phyloP scores from a whole-genome alignment of 2,888 invertebrate genomes.

The Elysia crispata region DNA sequence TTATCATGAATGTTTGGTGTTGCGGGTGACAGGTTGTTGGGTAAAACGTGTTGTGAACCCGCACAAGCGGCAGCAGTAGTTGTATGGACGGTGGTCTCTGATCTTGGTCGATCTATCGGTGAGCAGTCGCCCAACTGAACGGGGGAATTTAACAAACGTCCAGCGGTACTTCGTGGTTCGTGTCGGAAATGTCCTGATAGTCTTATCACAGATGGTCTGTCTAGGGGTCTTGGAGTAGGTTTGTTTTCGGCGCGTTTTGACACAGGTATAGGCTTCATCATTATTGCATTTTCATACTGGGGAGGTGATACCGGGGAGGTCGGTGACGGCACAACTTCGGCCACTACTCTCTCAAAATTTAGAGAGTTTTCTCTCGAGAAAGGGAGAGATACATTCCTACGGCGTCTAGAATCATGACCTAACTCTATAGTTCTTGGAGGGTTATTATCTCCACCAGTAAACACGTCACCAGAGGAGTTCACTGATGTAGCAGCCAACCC shows the following conservation, averaged over 20 bases:
- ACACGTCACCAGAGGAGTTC: neutral
- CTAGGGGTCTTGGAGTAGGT: neutral
- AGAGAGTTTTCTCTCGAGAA: neutral
- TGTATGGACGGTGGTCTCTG: too few relatives aligned
- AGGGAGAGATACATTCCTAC: neutral
- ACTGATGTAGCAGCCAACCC: neutral
- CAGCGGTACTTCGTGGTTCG: neutral
- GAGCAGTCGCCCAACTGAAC: too few relatives aligned
- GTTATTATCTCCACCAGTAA: neutral
- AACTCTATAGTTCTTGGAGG: neutral
- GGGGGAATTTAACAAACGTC: too few relatives aligned
- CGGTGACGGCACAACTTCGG: neutral
- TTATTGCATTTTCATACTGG: slow-evolving; percentile 43
- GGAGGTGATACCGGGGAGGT: slow-evolving; percentile 32
- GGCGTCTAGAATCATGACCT: neutral
- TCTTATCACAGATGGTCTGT: neutral
- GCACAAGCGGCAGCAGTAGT: too few relatives aligned
- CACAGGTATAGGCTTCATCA: slow-evolving; percentile 27
- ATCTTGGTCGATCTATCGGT: too few relatives aligned
- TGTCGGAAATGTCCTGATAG: neutral
- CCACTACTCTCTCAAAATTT: neutral
- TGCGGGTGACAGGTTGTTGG: too few relatives aligned
- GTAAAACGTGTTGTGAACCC: too few relatives aligned
- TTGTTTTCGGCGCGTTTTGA: neutral
- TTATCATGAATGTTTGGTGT: too few relatives aligned